Percentiles rank a stretch among this genome's conserved stretches.
Evolutionary conservation across 35 echinoderm and acorn worm species (phyloP).

Genomic region (Amphiura filiformis): DNA sequence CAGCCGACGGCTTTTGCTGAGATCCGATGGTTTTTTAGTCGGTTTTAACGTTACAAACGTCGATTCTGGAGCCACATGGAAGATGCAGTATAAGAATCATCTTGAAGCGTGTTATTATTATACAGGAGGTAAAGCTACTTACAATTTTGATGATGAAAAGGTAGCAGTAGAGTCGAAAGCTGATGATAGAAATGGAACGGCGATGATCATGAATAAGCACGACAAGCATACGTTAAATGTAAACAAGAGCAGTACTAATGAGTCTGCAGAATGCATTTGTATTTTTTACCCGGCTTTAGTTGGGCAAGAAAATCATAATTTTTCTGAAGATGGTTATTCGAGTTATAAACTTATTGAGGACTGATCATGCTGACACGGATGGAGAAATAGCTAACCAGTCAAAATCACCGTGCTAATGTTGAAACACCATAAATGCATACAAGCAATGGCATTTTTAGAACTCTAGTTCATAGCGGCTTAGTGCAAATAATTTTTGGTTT

Average conservation of each 20-base stretch:
- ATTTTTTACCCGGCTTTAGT: too few relatives aligned
- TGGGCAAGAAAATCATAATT: too few relatives aligned
- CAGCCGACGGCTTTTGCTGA: conserved; percentile 19
- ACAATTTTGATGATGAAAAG: conserved; percentile 11
- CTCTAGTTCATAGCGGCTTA: too few relatives aligned
- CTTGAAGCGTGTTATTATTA: conserved; percentile 1
- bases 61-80: background rate
- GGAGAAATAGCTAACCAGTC: too few relatives aligned
- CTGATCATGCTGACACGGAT: too few relatives aligned
- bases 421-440: too few relatives aligned
- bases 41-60: background rate
- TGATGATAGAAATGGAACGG: background rate
- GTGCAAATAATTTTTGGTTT: too few relatives aligned
- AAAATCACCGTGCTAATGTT: too few relatives aligned
- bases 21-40: conserved; percentile 15
- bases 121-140: background rate
- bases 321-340: too few relatives aligned
- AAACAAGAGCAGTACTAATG: background rate
- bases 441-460: too few relatives aligned
- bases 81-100: background rate
- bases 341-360: too few relatives aligned
- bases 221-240: background rate
- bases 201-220: background rate
- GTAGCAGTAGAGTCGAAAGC: background rate
- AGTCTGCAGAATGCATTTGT: background rate